Percentiles rank a stretch among this genome's conserved stretches.
Evolutionary conservation across 2,888 invertebrate genomes (phyloP).

Genomic region (Lepidocyrtinus sp.): DNA sequence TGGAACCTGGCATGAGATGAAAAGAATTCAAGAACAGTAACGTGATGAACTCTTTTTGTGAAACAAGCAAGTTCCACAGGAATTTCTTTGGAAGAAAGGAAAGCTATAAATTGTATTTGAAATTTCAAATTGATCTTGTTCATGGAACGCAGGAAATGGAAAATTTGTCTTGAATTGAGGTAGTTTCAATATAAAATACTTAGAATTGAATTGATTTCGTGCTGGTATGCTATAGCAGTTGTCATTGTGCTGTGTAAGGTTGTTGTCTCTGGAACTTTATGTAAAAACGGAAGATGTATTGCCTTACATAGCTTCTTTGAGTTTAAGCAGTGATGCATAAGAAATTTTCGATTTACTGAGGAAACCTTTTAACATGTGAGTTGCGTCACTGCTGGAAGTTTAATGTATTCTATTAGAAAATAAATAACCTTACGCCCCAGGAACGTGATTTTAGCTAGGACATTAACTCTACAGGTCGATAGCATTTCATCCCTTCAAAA

Average conservation of each 20-base stretch:
- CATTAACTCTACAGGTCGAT: too few relatives aligned
- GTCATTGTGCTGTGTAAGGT: not conserved
- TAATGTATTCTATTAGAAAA: too few relatives aligned
- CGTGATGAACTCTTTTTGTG: not conserved
- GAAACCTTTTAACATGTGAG: slow-evolving; percentile 33
- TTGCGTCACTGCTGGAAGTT: too few relatives aligned
- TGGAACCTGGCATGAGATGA: not conserved
- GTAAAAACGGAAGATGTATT: slow-evolving; percentile 9
- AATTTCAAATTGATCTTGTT: slow-evolving; percentile 12
- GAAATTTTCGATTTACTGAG: slow-evolving; percentile 40
- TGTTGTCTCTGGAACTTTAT: not conserved
- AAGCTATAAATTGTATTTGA: slow-evolving; percentile 12
- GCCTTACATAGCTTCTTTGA: not conserved
- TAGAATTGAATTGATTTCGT: slow-evolving; percentile 26
- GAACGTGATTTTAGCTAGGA: too few relatives aligned
- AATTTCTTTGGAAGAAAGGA: slow-evolving; percentile 1
- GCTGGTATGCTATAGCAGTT: slow-evolving; percentile 21
- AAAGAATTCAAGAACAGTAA: not conserved
- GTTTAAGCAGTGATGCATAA: slow-evolving; percentile 25
- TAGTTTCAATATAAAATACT: slow-evolving; percentile 11
- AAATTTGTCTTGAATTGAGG: slow-evolving; percentile 8
- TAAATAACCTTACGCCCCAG: too few relatives aligned
- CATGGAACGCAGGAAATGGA: not conserved
- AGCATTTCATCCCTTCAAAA: too few relatives aligned
- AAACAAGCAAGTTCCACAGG: not conserved